Percentiles rank a stretch among this genome's conserved stretches.
These are phyloP conservation scores for Hofmannophila pseudospretella DNA, from an alignment of 2,888 invertebrate species.

Conservation along the genomic window DNA sequence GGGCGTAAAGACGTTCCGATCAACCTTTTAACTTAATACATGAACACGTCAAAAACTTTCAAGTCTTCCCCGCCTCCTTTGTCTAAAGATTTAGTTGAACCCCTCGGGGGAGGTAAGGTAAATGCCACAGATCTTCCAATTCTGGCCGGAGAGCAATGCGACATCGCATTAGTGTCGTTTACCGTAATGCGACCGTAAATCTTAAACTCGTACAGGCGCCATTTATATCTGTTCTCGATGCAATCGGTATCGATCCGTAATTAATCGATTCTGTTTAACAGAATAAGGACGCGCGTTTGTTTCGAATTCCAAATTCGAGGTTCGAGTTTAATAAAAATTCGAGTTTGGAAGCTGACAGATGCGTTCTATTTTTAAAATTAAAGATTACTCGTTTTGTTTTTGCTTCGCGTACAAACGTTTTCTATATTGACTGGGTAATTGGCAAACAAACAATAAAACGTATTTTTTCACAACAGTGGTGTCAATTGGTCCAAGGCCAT, in stretches of 20 bases:
- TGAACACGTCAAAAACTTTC: neutral
- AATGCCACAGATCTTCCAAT: neutral
- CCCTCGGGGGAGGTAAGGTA: neutral
- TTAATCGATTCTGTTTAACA: constrained; percentile 35
- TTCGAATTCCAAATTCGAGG: constrained; percentile 31
- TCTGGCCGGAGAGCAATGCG: constrained; percentile 16
- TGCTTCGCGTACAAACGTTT: too few species aligned
- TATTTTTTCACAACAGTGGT: constrained; percentile 12
- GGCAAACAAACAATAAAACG: too few species aligned
- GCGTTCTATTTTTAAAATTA: neutral
- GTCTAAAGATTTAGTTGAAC: neutral
- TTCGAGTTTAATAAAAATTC: constrained; percentile 3
- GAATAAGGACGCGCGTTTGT: constrained; percentile 20
- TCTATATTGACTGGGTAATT: too few species aligned
- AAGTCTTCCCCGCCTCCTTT: neutral
- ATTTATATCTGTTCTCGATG: constrained; percentile 37
- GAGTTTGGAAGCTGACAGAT: neutral
- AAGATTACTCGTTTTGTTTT: too few species aligned
- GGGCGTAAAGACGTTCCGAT: constrained; percentile 47
- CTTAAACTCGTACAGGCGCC: constrained; percentile 27
- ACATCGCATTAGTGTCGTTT: constrained; percentile 47
- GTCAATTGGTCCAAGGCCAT: constrained; percentile 26
- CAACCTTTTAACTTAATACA: constrained; percentile 49
- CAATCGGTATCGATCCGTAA: constrained; percentile 41
- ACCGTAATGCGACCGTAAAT: constrained; percentile 56